A percentile compares a stretch with the other conserved stretches of the same genome.
Evolutionary conservation across 2,797 vertebrate species (phyloP).

Genomic region (Bradypodion ventrale): DNA sequence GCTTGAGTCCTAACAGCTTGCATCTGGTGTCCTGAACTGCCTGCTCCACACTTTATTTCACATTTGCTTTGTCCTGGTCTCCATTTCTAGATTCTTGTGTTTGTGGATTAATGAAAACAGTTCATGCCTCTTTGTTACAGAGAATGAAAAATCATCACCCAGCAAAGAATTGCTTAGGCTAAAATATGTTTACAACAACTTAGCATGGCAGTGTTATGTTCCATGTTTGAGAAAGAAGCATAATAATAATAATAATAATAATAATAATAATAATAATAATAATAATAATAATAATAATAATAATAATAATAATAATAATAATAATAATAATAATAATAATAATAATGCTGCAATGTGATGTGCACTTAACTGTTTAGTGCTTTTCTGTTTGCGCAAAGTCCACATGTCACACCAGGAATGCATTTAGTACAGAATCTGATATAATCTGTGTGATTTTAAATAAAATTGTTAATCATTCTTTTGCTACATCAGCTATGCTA

Average conservation of each 20-base stretch:
- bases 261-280: not conserved
- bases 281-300: not conserved
- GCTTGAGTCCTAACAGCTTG: slow-evolving; percentile 33
- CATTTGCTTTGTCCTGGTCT: slow-evolving; percentile 27
- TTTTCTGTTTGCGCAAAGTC: not conserved
- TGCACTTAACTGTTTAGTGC: not conserved
- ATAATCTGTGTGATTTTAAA: not conserved
- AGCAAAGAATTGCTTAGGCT: not conserved
- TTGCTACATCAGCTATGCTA: not conserved
- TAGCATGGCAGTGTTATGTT: not conserved
- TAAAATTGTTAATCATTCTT: not conserved
- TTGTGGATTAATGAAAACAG: slow-evolving; percentile 1
- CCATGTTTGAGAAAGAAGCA: not conserved
- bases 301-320: not conserved
- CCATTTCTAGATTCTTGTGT: not conserved
- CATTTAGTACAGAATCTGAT: not conserved
- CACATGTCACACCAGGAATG: not conserved
- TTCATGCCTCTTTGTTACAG: not conserved
- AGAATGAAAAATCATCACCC: slow-evolving; percentile 16
- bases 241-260: not conserved
- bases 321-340: not conserved
- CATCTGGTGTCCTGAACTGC: slow-evolving; percentile 17
- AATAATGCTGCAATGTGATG: not conserved
- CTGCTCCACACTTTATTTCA: slow-evolving; percentile 25
- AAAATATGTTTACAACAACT: not conserved